Conservation (phyloP, 1,140 invertebrate species). For the Eubasilissa regina region DNA sequence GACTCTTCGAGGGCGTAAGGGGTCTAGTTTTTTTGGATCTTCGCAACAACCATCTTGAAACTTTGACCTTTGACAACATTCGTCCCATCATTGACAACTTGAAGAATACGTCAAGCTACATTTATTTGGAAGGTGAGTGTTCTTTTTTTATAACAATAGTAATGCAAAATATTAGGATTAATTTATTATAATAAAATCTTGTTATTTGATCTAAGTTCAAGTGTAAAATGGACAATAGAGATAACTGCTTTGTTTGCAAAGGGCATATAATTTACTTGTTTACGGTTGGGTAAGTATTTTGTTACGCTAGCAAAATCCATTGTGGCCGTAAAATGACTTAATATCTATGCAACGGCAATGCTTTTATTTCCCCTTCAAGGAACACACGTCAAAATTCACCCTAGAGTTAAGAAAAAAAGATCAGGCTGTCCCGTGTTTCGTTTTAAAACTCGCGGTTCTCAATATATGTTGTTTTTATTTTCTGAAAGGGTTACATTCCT, state of each 20-base stretch:
- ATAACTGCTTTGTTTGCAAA: conserved; percentile 34
- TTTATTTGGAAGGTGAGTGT: conserved; percentile 83
- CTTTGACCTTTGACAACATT: conserved; percentile 82
- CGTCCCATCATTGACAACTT: conserved; percentile 83
- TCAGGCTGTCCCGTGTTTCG: background rate
- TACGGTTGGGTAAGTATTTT: conserved; percentile 50
- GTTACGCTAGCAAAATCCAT: conserved; percentile 41
- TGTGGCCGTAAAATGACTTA: conserved; percentile 52
- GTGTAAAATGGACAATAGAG: conserved; percentile 5
- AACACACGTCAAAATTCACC: conserved; percentile 53
- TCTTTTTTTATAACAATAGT: too few relatives aligned
- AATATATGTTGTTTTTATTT: too few relatives aligned
- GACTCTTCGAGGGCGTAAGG: conserved; percentile 77
- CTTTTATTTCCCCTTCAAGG: conserved; percentile 21
- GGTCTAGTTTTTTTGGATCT: conserved; percentile 81
- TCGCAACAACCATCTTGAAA: conserved; percentile 80
- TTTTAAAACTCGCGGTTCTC: background rate
- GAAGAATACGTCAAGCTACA: conserved; percentile 79
- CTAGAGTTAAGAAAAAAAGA: conserved; percentile 1
- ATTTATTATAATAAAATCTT: background rate
- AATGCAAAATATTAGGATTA: background rate
- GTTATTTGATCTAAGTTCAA: background rate
- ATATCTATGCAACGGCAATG: conserved; percentile 39
- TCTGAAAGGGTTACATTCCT: too few relatives aligned
- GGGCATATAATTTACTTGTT: conserved; percentile 39